Conservation (phyloP, 2,888 invertebrate genomes). For the Microctonus brassicae region DNA sequence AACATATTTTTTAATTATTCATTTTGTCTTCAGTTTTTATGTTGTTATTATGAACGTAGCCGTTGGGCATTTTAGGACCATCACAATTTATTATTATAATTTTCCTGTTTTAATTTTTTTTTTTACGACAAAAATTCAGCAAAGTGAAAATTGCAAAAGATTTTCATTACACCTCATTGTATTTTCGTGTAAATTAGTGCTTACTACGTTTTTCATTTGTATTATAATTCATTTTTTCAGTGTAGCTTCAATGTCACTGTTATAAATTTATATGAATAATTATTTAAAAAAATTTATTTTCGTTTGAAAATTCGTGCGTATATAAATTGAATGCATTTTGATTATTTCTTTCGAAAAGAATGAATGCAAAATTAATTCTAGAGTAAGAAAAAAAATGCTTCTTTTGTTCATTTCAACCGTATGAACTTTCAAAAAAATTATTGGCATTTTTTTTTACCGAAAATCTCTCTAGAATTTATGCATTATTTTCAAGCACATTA, state of each 20-base stretch:
- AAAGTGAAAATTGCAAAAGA: neutral
- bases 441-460: neutral
- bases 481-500: neutral
- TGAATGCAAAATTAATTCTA: neutral
- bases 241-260: no score
- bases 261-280: neutral
- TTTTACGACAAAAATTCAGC: neutral
- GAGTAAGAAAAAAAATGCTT: neutral
- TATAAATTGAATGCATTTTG: neutral
- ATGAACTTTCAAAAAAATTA: neutral
- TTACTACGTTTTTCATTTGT: neutral
- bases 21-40: slow-evolving; percentile 55
- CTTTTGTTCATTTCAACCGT: neutral
- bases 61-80: slow-evolving; percentile 61
- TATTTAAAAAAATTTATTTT: neutral
- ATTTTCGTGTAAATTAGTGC: neutral
- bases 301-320: neutral
- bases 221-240: no score
- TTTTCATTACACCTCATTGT: neutral
- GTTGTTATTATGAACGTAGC: slow-evolving; percentile 64
- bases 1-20: slow-evolving; percentile 44
- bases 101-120: neutral
- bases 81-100: slow-evolving; percentile 56
- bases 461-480: neutral
- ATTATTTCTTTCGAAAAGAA: neutral